Conservation (phyloP, 2,888 invertebrate genomes). For the Agrochola circellaris region DNA sequence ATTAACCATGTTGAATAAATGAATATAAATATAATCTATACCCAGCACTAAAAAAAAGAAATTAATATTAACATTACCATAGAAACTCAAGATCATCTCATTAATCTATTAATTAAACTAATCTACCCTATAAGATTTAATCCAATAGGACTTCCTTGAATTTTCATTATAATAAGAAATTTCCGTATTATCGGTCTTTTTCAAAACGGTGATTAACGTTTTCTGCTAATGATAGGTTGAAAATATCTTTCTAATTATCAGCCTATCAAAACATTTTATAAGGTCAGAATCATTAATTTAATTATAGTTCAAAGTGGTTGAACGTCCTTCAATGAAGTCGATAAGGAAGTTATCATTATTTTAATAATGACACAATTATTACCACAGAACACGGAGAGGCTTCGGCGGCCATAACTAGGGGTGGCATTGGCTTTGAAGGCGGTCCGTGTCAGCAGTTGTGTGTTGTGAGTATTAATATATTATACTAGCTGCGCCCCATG, state of each 20-base stretch:
- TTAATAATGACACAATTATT: constrained; percentile 13
- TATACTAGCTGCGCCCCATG: no score
- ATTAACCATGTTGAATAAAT: no score
- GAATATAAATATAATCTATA: no score
- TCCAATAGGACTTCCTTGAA: background rate
- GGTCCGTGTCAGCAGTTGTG: background rate
- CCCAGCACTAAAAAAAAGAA: no score
- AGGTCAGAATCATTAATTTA: constrained; percentile 34
- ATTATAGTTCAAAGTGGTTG: background rate
- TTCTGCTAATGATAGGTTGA: background rate
- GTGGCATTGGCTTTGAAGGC: no score
- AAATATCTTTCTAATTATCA: constrained; percentile 12
- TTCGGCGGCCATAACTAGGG: background rate
- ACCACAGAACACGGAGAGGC: background rate
- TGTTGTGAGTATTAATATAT: no score
- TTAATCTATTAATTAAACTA: no score
- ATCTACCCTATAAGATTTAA: no score
- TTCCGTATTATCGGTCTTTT: background rate
- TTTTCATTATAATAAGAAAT: background rate
- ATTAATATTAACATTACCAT: no score
- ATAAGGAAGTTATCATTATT: constrained; percentile 15
- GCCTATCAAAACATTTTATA: background rate
- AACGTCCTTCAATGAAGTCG: constrained; percentile 1
- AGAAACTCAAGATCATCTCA: no score
- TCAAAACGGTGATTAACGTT: background rate